These are phyloP conservation scores for Trichopoda pennipes DNA, from an alignment of 2,888 invertebrate genomes.

Conservation along the genomic window DNA sequence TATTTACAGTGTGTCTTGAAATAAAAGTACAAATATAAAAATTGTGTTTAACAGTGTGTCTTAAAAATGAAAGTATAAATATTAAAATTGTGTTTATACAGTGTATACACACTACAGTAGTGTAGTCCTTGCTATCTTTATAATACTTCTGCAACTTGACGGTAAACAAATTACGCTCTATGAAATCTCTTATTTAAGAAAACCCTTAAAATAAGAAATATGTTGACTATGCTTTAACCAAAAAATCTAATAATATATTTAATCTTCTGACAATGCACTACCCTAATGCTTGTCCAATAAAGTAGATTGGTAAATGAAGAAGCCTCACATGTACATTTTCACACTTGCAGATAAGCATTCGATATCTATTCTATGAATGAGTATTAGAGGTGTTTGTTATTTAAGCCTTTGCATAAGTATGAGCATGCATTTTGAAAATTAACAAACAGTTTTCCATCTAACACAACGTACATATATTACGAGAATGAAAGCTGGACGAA, in stretches of 20 bases:
- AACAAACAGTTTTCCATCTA: conserved; percentile 30
- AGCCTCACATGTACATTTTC: not conserved
- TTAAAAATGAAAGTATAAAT: too few relatives aligned
- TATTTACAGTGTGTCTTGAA: too few relatives aligned
- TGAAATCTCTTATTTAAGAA: too few relatives aligned
- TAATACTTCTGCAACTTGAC: too few relatives aligned
- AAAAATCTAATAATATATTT: too few relatives aligned
- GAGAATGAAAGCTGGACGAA: not conserved
- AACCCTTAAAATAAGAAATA: not conserved
- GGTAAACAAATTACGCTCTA: too few relatives aligned
- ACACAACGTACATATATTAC: conserved; percentile 18
- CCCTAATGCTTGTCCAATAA: conserved; percentile 1
- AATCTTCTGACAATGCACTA: not conserved
- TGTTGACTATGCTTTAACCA: too few relatives aligned
- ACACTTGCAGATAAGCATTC: not conserved
- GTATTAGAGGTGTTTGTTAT: conserved; percentile 43
- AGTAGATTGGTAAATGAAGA: conserved; percentile 8
- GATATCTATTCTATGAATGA: conserved; percentile 27
- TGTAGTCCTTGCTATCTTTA: too few relatives aligned
- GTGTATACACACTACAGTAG: too few relatives aligned
- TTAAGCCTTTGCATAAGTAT: conserved; percentile 36
- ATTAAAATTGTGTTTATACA: too few relatives aligned
- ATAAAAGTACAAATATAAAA: too few relatives aligned
- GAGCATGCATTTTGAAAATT: conserved; percentile 38
- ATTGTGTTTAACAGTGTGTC: too few relatives aligned